Percentiles rank a stretch among this genome's conserved stretches.
Evolutionary conservation across 2,888 invertebrate genomes (phyloP).

Genomic region (Neoscelio sp.): DNA sequence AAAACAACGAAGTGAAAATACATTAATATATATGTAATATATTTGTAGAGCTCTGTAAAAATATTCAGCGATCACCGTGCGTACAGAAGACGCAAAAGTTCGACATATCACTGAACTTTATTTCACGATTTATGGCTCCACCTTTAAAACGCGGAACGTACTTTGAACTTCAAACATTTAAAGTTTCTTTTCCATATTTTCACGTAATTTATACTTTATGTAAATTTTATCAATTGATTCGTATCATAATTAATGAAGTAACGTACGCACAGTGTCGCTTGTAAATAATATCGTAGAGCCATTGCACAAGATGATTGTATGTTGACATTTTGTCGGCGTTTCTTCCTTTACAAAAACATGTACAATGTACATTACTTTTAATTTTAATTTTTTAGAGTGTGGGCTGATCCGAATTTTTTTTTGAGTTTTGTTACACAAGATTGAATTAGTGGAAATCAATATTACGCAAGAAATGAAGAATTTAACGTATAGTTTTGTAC

Average conservation of each 20-base stretch:
- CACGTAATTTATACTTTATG: neutral
- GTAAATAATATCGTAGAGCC: conserved; percentile 28
- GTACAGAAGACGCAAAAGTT: conserved; percentile 26
- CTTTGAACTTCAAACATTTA: neutral
- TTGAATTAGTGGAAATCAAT: too few relatives aligned
- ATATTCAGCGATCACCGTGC: conserved; percentile 42
- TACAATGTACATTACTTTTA: too few relatives aligned
- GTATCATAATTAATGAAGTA: neutral
- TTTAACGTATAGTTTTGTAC: too few relatives aligned
- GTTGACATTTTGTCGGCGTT: too few relatives aligned
- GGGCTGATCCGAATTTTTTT: too few relatives aligned
- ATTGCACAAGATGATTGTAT: conserved; percentile 43
- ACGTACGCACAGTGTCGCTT: conserved; percentile 36
- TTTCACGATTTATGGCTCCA: neutral
- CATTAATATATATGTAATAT: conserved; percentile 74
- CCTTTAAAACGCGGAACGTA: neutral
- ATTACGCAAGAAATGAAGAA: too few relatives aligned
- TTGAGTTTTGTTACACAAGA: too few relatives aligned
- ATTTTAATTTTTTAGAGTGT: too few relatives aligned
- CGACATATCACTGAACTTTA: neutral
- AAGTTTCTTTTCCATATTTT: too few relatives aligned
- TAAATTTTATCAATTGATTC: conserved; percentile 4
- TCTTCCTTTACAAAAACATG: too few relatives aligned
- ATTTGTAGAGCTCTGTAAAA: conserved; percentile 31
- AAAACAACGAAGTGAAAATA: conserved; percentile 78